Base-by-base conservation (phyloP, 2,888 invertebrate genomes). In the Apamea monoglypha region DNA sequence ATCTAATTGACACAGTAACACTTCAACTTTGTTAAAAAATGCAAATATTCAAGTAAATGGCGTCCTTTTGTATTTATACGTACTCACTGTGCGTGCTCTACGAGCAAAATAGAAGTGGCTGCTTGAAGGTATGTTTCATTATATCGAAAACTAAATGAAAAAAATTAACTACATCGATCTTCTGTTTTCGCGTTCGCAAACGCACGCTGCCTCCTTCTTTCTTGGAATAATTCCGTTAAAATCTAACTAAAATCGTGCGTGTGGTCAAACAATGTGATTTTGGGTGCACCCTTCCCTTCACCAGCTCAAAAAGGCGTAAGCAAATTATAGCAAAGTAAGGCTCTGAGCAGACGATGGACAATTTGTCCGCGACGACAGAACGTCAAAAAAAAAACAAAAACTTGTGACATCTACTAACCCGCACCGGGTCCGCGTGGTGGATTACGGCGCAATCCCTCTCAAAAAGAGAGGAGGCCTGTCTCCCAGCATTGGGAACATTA, bases 1-100 rank as follows among this genome's bases (percentile, higher is more conserved):
- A 81, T 83, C 14, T 82, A 82, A 79, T 87, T 85, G 78, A 87
- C 88, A 85, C 53, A 90, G 4, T 90, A 82, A 87, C 88, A 77
- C 66, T 76, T 90, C 66, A 84, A 82, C 87, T 84, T 73, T 29
- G 79, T 83, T 78, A 44, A 80, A 88, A 87, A 84, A 88, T 84
- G 80, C 81, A 83, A 82, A 84, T 76, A 83, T 74, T 67, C 61
- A 61, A 75, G 68, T 56, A 64, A 81, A 63, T 56, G 36, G 32
- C 66, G 74, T 73, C 50, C 63, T 81, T 82, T 79, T 73, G 85
- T 84, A 16, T 63, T 69, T 68, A 67, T 44, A 81, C 66, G 5
- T 8, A 84, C 50, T 67, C 70, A 84, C 72, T 71, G 56, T 36
- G 29, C 1, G 16, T 66, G 18, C 25, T 61, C 16, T 32, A 79